Evolutionary conservation across 2,888 invertebrate species (phyloP), one percentile per base, ranked within the genome.

Genomic region (Timema cristinae): DNA sequence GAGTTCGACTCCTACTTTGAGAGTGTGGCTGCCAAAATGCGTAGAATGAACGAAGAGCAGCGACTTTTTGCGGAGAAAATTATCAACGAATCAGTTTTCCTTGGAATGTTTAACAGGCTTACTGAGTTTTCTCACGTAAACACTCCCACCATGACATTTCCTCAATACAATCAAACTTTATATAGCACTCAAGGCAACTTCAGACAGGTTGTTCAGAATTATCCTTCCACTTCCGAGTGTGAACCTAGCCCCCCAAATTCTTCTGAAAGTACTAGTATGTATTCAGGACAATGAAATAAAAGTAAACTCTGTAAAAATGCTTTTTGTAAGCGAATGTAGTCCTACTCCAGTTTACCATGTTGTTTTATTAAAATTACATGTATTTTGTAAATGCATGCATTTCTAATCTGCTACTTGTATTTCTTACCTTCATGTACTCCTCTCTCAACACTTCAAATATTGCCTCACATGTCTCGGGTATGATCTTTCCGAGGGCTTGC

Each of bases 11-110:
- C 56, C 7, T 56, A 56, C 56, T 56, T 16, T 1, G 56, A 56
- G 56, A 56, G 56, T 56, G 56, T 56, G 7, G 56, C 56, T 10
- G 56, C 56, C 7, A 56, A 56, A 56, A 13, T 56, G 56, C 56
- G 56, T 10, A 56, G 9, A 7, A 56, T 56, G 56, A 56, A 16
- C 8, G 56, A 7, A 7, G 56, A 56, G 7, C 56, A 56, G 16
- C 56, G 13, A 56, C 56, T 56, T 8, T 56, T 56, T 56, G 56
- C 13, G n/a, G 10, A 56, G 56, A 56, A 56, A 10, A 11, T 11
- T 11, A 56, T 56, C 16, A 56, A 56, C 7, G 56, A 56, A 7
- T 7, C 56, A 1, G n/a, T 56, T 8, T 56, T 56, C n/a, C 56
- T 56, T 11, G 56, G 9, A 8, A 56, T 13, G 56, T 56, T 56